Conservation (phyloP, 2,113 vertebrate species). For the Tylochromis polylepis region DNA sequence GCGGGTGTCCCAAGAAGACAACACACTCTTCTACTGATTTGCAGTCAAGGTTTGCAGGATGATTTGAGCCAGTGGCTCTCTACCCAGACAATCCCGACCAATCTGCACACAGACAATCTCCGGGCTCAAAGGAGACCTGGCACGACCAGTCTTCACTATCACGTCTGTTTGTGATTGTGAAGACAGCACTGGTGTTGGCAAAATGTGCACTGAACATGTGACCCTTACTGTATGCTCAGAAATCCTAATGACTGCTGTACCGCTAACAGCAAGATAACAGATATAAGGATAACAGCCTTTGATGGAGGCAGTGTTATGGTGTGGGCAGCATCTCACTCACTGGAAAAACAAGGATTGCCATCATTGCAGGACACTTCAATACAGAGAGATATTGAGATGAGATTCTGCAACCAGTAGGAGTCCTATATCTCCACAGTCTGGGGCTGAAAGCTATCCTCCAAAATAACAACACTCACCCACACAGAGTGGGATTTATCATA, state of each 20-base stretch:
- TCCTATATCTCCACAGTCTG: background rate
- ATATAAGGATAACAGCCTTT: rapidly evolving
- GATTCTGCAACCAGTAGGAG: background rate
- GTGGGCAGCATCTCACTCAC: background rate
- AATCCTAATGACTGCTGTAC: background rate
- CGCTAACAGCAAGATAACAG: background rate
- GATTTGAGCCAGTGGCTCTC: background rate
- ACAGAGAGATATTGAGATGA: background rate
- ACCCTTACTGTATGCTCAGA: background rate
- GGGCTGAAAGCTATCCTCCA: background rate
- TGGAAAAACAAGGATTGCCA: background rate
- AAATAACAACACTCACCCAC: background rate
- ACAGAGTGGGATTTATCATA: background rate
- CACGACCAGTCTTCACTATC: background rate
- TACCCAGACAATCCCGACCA: background rate
- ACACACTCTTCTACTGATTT: background rate
- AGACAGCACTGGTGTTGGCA: background rate
- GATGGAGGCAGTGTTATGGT: background rate
- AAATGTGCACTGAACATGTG: background rate
- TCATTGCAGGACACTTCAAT: background rate
- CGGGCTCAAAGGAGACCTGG: background rate
- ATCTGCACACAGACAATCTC: background rate
- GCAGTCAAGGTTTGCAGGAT: background rate
- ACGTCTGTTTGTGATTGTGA: background rate
- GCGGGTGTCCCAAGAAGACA: background rate